Base-by-base conservation (phyloP, 2,113 vertebrate species). In the Oryzias woworae region DNA sequence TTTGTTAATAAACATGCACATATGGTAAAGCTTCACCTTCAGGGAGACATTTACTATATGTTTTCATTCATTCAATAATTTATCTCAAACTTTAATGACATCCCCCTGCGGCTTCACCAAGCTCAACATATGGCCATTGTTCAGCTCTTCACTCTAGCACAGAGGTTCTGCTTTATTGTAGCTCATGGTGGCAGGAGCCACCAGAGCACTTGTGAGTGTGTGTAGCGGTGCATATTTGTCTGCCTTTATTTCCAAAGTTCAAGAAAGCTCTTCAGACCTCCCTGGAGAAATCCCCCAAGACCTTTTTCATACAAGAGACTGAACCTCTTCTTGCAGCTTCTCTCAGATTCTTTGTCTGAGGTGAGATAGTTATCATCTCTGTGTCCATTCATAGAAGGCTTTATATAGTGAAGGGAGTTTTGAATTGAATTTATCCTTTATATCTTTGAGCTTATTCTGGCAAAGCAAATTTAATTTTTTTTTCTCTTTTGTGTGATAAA, bases 91-190 rank as follows among this genome's bases (percentile, higher is more conserved):
- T 58, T 78, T 85, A 60, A 85, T 86, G 76, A 88, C 89, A 87
- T 76, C 68, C 80, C 74, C 76, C 74, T 4, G 51, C 56, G 73
- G 71, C 80, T 81, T 65, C 68, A 73, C 77, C 70, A 69, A 71
- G 75, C 77, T 60, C 68, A 4, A 72, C 85, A 88, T 88, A 89
- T 89, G 90, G 82, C 79, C 85, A 83, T 85, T 87, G 88, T 88
- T 84, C 51, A 54, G 46, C 66, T 75, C 56, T 53, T 68, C 50
- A 53, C 64, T 80, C 60, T 16, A 49, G 60, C 64, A 51, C 18
- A 53, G 46, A 8, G 63, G 70, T 52, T 43, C 16, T 73, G 67
- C 58, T 75, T 47, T 67, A 67, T 62, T 76, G 56, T 60, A 56
- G 48, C 53, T 71, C 58, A 47, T 43, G 43, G 15, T 52, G 53